These are phyloP conservation scores for Mycetomoellerius zeteki DNA, from an alignment of 1,140 invertebrate genomes.

Conservation along the genomic window DNA sequence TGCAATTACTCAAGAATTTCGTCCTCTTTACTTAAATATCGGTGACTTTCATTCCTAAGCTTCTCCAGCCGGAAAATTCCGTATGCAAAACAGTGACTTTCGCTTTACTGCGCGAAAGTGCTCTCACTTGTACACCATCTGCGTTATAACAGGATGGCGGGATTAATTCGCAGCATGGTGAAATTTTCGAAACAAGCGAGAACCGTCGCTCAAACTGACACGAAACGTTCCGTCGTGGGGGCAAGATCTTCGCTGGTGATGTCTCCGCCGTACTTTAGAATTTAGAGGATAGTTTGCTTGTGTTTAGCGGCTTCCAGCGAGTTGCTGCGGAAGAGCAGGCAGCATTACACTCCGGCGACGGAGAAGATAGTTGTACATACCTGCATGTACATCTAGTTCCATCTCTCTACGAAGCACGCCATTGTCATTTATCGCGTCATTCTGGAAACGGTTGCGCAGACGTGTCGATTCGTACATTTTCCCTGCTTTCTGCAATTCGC, in stretches of 20 bases:
- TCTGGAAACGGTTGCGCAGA: conserved; percentile 52
- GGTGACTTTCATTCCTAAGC: background rate
- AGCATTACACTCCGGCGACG: conserved; percentile 50
- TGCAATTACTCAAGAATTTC: background rate
- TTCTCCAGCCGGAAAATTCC: conserved; percentile 21
- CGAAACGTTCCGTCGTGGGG: conserved; percentile 14
- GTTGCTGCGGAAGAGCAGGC: conserved; percentile 39
- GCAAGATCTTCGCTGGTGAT: conserved; percentile 47
- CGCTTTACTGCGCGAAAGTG: conserved; percentile 39
- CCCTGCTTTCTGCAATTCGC: conserved; percentile 25
- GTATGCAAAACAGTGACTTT: conserved; percentile 46
- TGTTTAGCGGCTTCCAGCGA: conserved; percentile 61
- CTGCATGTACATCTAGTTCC: conserved; percentile 45
- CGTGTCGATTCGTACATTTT: conserved; percentile 63
- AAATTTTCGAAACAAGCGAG: conserved; percentile 60
- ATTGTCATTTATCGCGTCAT: conserved; percentile 60
- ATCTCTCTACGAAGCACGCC: conserved; percentile 34
- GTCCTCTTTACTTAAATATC: background rate
- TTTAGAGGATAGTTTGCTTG: conserved; percentile 60
- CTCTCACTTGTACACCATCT: conserved; percentile 48
- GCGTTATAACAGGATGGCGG: conserved; percentile 26
- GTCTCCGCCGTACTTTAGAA: conserved; percentile 53
- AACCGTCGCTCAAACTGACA: conserved; percentile 54
- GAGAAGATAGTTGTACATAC: conserved; percentile 56
- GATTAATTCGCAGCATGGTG: conserved; percentile 55